Evolutionary conservation across 2,888 invertebrate genomes (phyloP), one percentile per base, ranked within the genome.

Genomic region (Lasioglossum leucozonium): DNA sequence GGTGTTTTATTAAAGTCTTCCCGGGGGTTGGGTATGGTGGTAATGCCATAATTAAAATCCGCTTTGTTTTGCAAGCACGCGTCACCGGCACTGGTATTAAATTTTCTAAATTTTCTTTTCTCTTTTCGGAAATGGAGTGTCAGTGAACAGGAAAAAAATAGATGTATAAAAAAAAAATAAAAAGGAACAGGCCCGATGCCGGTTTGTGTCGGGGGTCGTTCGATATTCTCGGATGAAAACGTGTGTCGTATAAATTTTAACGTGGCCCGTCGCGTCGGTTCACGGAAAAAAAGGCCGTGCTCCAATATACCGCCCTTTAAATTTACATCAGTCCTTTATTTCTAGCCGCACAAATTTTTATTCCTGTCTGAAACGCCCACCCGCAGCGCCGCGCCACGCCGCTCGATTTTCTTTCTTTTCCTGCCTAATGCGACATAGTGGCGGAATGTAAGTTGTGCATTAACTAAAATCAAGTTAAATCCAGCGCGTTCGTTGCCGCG

Each of bases 241-340:
- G 82, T 81, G 87, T 84, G 87, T 87, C 87, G 85, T 87, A 87
- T 89, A 89, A 88, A 89, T 88, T 88, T 88, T 77, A 87, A 81
- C 88, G 77, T 72, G 44, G 79, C 62, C 82, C 37, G 55, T 55
- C 55, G 55, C 85, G 85, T 73, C 58, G 84, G 79, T 72, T 85
- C 75, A 58, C 44, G 62, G 72, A 40, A 62, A 73, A n/a, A 79
- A 82, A 79, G 47, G 51, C 72, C 67, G 18, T 37, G 18, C 72
- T 30, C 58, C 42, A 44, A 58, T 76, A 72, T 44, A 62, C 77
- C 58, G 72, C 72, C 74, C 65, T 81, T 88, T 80, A 84, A 88
- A 88, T 88, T 89, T 88, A 82, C 79, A 85, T 87, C 74, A 73
- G 67, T 18, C 85, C 73, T 81, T 82, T 82, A 78, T 87, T 65